A percentile compares a stretch with the other conserved stretches of the same genome.
Conservation (phyloP, 2,113 vertebrate species). For the Orientallactaga bullata region DNA sequence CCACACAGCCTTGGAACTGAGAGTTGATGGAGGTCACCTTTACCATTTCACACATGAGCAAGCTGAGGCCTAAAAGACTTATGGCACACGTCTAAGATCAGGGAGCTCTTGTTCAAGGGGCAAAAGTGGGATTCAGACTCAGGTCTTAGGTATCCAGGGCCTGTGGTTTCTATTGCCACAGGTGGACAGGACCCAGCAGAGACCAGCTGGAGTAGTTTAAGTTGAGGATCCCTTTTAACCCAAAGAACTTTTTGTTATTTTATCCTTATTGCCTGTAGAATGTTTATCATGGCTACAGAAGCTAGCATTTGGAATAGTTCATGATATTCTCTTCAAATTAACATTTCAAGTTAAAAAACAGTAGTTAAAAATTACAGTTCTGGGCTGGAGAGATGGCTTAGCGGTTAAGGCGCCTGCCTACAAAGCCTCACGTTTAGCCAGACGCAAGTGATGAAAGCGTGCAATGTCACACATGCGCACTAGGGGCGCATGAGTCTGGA, state of each 20-base stretch:
- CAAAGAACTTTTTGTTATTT: not conserved
- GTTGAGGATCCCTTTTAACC: not conserved
- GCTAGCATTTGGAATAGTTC: not conserved
- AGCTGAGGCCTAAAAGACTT: not conserved
- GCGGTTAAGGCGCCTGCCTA: no score
- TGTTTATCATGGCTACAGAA: not conserved
- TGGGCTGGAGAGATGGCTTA: no score
- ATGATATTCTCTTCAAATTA: not conserved
- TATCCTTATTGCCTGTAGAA: not conserved
- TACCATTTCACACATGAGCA: not conserved
- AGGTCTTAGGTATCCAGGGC: not conserved
- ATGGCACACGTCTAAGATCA: not conserved
- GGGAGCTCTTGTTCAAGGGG: rapidly evolving
- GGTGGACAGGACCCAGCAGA: not conserved
- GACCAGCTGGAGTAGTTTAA: not conserved
- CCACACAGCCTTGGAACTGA: not conserved
- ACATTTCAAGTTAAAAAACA: constrained; percentile 19
- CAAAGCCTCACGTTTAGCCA: no score
- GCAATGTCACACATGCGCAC: no score
- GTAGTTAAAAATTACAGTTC: not conserved
- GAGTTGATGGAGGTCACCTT: not conserved
- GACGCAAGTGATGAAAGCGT: no score
- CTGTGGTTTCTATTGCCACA: not conserved
- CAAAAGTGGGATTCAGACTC: not conserved
- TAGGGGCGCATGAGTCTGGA: no score